phyloP scores from a whole-genome alignment of 2,797 vertebrate species.

The Thripadectes ignobilis region DNA sequence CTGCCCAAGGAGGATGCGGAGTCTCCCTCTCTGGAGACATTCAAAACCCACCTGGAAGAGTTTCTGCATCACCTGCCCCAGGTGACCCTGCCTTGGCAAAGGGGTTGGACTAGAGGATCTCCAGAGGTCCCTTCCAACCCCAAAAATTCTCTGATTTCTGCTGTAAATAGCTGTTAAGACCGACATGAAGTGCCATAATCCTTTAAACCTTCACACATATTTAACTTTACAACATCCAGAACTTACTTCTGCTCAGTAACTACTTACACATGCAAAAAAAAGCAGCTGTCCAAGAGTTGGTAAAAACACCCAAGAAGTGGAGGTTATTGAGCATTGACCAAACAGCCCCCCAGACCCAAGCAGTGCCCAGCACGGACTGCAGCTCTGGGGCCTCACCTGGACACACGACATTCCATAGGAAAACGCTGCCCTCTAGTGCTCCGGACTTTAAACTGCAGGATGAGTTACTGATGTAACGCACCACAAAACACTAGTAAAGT shows the following conservation, averaged over 20 bases:
- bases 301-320: not conserved
- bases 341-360: not conserved
- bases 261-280: not conserved
- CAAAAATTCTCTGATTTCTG: not conserved
- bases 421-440: slow-evolving; percentile 48
- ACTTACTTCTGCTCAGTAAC: not conserved
- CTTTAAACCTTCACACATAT: not conserved
- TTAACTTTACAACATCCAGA: not conserved
- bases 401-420: not conserved
- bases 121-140: not conserved
- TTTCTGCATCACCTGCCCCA: not conserved
- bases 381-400: not conserved
- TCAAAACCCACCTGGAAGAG: fast-evolving
- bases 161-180: not conserved
- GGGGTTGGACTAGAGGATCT: not conserved
- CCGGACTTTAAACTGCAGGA: not conserved
- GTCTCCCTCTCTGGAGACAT: not conserved
- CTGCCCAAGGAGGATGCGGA: not conserved
- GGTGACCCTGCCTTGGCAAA: not conserved
- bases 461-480: fast-evolving
- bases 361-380: not conserved
- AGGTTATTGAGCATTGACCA: fast-evolving
- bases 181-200: not conserved
- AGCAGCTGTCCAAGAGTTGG: not conserved
- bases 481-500: fast-evolving